Conservation (phyloP, 2,113 vertebrate species). For the Neolamprologus sp. region DNA sequence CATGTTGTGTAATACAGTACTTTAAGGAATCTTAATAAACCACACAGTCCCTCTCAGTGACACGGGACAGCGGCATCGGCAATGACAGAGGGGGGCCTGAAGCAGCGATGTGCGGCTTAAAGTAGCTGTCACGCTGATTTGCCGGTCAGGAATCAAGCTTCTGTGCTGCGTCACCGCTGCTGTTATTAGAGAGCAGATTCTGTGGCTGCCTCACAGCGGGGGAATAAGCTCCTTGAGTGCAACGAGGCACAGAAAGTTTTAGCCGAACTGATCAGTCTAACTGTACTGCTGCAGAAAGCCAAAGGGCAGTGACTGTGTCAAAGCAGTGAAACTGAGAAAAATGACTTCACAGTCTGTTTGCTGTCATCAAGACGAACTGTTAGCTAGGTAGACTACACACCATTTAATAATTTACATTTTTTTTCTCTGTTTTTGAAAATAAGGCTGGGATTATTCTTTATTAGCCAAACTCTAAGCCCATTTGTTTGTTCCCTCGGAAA, state of each 20-base stretch:
- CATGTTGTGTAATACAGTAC: not conserved
- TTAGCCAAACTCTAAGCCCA: not conserved
- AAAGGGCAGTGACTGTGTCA: not conserved
- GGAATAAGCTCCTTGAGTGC: slow-evolving; percentile 27
- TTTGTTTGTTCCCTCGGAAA: not conserved
- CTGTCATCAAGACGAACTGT: not conserved
- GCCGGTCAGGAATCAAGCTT: slow-evolving; percentile 19
- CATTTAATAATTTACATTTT: not conserved
- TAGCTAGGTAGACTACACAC: not conserved
- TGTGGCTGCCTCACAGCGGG: slow-evolving; percentile 14
- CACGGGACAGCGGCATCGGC: not conserved
- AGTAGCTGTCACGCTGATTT: slow-evolving; percentile 52
- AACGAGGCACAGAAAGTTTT: slow-evolving; percentile 37
- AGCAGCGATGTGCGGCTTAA: slow-evolving; percentile 33
- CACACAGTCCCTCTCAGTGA: not conserved
- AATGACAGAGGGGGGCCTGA: slow-evolving; percentile 8
- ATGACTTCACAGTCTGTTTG: not conserved
- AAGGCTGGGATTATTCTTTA: not conserved
- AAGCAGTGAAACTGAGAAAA: slow-evolving; percentile 2
- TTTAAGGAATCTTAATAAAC: slow-evolving; percentile 34
- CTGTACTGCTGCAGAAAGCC: slow-evolving; percentile 8
- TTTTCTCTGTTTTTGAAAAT: not conserved
- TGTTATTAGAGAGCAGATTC: slow-evolving; percentile 43
- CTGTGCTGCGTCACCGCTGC: slow-evolving; percentile 31
- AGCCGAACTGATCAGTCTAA: slow-evolving; percentile 25